These are phyloP conservation scores for Sitobion miscanthi DNA, from an alignment of 1,140 invertebrate genomes.

Conservation along the genomic window DNA sequence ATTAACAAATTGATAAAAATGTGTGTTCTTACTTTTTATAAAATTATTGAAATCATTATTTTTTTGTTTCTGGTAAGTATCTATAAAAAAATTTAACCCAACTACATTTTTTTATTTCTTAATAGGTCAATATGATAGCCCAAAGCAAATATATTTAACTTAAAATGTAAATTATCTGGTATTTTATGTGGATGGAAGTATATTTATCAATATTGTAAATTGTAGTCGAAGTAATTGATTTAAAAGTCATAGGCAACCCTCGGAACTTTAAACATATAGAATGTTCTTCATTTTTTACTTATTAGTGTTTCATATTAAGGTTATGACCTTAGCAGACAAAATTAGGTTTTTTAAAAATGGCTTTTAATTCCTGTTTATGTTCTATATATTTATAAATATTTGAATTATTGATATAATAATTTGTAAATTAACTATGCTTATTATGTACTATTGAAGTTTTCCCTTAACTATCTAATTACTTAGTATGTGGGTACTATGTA, in stretches of 20 bases:
- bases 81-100: background rate
- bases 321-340: background rate
- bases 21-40: background rate
- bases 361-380: background rate
- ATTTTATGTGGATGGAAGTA: background rate
- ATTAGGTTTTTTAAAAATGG: background rate
- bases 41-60: background rate
- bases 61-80: background rate
- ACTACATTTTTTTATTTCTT: background rate
- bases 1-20: background rate
- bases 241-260: background rate
- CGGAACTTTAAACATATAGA: background rate
- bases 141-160: background rate
- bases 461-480: background rate
- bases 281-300: background rate
- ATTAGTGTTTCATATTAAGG: background rate
- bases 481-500: background rate
- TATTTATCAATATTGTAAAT: background rate
- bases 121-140: background rate
- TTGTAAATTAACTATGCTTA: background rate
- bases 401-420: slow-evolving; percentile 2
- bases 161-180: background rate
- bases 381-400: background rate
- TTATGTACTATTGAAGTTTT: background rate
- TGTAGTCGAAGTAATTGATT: background rate